These are phyloP conservation scores for Napeogenes inachia DNA, from an alignment of 2,888 invertebrate species.

Conservation along the genomic window DNA sequence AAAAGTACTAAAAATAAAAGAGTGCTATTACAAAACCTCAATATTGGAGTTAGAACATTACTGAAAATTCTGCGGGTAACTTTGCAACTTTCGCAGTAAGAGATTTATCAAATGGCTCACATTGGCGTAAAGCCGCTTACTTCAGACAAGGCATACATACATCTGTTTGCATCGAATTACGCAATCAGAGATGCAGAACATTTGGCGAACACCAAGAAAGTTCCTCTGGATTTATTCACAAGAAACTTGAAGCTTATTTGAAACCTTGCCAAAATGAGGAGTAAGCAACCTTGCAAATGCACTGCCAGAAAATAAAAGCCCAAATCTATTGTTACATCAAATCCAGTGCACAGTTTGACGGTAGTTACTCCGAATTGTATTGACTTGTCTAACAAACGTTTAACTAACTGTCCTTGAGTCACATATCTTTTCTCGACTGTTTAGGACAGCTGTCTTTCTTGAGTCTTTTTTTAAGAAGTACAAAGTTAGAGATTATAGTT, in stretches of 20 bases:
- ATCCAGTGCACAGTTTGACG: slow-evolving; percentile 21
- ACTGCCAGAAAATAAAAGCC: slow-evolving; percentile 38
- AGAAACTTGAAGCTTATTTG: slow-evolving; percentile 45
- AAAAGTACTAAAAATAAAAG: neutral
- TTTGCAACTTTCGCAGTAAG: slow-evolving; percentile 15
- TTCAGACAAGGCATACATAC: slow-evolving; percentile 21
- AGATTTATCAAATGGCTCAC: slow-evolving; percentile 20
- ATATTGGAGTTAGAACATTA: slow-evolving; percentile 6
- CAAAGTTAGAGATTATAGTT: too few species aligned
- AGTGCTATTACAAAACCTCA: slow-evolving; percentile 1
- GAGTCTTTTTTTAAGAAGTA: too few species aligned
- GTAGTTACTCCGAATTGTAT: slow-evolving; percentile 13
- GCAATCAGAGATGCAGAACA: slow-evolving; percentile 39
- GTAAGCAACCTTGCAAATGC: slow-evolving; percentile 32
- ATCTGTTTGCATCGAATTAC: slow-evolving; percentile 41
- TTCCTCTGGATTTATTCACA: slow-evolving; percentile 44
- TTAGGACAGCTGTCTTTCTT: slow-evolving; percentile 15
- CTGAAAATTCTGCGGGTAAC: slow-evolving; percentile 11
- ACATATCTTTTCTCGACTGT: slow-evolving; percentile 6
- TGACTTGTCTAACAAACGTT: slow-evolving; percentile 12
- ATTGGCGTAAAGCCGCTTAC: slow-evolving; percentile 18
- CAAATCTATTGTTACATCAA: slow-evolving; percentile 29
- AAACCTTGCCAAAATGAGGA: slow-evolving; percentile 48
- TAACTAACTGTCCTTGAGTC: neutral
- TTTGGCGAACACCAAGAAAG: slow-evolving; percentile 35